phyloP scores from a whole-genome alignment of 2,888 invertebrate genomes.

The Melangyna quadrimaculata region DNA sequence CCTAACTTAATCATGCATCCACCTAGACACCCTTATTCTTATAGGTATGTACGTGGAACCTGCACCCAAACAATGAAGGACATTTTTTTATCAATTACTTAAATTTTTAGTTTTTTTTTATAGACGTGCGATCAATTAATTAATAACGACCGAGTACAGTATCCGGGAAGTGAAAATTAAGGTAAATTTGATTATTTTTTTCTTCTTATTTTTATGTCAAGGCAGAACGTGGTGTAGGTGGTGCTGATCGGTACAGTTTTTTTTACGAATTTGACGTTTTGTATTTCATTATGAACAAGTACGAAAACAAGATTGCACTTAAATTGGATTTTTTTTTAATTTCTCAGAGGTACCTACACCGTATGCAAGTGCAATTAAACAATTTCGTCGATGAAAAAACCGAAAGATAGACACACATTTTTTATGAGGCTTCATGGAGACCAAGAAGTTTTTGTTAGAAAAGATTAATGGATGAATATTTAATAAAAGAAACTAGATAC shows the following conservation, averaged over 20 bases:
- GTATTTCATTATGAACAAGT: conserved; percentile 11
- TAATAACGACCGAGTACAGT: conserved; percentile 50
- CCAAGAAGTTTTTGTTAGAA: background rate
- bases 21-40: conserved; percentile 55
- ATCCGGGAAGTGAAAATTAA: conserved; percentile 56
- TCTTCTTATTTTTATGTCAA: conserved; percentile 40
- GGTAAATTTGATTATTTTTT: background rate
- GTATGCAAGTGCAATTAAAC: conserved; percentile 53
- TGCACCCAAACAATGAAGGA: conserved; percentile 66
- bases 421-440: conserved; percentile 45
- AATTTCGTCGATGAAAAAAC: conserved; percentile 29
- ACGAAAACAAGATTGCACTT: conserved; percentile 14
- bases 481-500: background rate
- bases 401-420: conserved; percentile 48
- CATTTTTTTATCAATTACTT: conserved; percentile 32
- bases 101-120: background rate
- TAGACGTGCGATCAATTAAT: conserved; percentile 43
- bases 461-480: conserved; percentile 10
- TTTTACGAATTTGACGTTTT: conserved; percentile 25
- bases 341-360: background rate
- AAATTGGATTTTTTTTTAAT: background rate
- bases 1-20: background rate
- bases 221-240: conserved; percentile 62
- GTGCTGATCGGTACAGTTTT: conserved; percentile 11
- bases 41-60: conserved; percentile 34